Conservation (phyloP, 2,888 invertebrate species). For the Cartodere bifasciata region DNA sequence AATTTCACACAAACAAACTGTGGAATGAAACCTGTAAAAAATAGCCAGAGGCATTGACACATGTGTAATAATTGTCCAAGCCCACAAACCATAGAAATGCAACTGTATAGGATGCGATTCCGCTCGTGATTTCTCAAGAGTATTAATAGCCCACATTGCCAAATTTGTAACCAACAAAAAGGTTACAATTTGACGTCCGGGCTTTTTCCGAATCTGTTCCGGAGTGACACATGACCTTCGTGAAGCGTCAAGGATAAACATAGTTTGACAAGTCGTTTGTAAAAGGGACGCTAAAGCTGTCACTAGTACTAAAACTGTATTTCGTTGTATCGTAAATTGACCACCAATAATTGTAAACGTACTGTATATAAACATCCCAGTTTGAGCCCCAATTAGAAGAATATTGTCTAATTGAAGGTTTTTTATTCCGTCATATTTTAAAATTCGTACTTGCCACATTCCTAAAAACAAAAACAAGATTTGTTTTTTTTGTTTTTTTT, state of each 20-base stretch:
- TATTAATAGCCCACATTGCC: constrained; percentile 79
- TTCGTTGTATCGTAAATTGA: constrained; percentile 42
- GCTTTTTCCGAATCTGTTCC: constrained; percentile 59
- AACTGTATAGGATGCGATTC: constrained; percentile 73
- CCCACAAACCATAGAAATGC: constrained; percentile 74
- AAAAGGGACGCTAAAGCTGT: constrained; percentile 62
- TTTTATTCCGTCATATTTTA: constrained; percentile 49
- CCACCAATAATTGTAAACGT: constrained; percentile 78
- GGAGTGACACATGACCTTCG: constrained; percentile 62
- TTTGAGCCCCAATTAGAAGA: constrained; percentile 73
- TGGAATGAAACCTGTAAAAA: constrained; percentile 83
- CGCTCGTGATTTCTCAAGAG: constrained; percentile 70
- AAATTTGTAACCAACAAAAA: constrained; percentile 69
- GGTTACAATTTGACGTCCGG: constrained; percentile 75
- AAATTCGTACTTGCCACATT: constrained; percentile 53
- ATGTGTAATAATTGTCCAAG: constrained; percentile 84
- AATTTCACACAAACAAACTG: constrained; percentile 83
- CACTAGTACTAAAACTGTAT: constrained; percentile 42
- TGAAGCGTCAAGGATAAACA: constrained; percentile 63
- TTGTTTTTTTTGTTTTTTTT: no score
- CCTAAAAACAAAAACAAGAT: constrained; percentile 41
- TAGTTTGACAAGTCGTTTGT: constrained; percentile 69
- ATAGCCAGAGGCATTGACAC: constrained; percentile 81
- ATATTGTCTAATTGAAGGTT: constrained; percentile 54
- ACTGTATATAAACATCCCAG: constrained; percentile 78